These are phyloP conservation scores for Desmodus rotundus DNA, from an alignment of 2,113 vertebrate species.

Conservation along the genomic window DNA sequence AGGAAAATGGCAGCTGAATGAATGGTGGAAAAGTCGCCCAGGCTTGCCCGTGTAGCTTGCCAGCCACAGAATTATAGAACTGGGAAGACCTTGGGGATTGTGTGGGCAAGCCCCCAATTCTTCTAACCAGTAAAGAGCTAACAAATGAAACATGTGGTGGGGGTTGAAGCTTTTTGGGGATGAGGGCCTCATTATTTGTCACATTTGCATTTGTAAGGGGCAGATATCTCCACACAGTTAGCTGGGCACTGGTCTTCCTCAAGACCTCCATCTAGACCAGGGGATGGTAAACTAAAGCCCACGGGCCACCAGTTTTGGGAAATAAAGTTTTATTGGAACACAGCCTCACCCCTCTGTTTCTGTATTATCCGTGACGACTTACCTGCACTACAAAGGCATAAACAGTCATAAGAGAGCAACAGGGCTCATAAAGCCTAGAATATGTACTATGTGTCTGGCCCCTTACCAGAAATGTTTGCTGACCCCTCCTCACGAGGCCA, in stretches of 20 bases:
- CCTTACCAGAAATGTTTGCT: not conserved
- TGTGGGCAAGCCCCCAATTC: not conserved
- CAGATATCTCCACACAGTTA: not conserved
- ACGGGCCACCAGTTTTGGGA: not conserved
- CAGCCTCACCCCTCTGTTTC: not conserved
- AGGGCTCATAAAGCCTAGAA: not conserved
- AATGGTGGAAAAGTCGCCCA: not conserved
- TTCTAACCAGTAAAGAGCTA: not conserved
- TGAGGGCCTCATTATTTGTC: not conserved
- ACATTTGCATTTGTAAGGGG: not conserved
- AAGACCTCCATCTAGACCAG: not conserved
- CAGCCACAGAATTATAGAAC: not conserved
- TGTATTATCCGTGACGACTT: not conserved
- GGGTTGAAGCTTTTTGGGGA: not conserved
- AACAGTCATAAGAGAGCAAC: not conserved
- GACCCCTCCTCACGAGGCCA: not conserved
- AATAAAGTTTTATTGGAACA: not conserved
- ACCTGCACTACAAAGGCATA: not conserved
- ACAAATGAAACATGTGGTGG: not conserved
- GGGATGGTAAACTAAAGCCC: not conserved
- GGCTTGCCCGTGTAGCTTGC: not conserved
- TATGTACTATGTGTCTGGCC: not conserved
- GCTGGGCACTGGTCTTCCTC: not conserved
- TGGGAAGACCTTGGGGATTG: not conserved
- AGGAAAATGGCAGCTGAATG: not conserved